Evolutionary conservation across 2,113 vertebrate species (phyloP), one percentile per base, ranked within the genome.

Genomic region (Pseudolaguvia tuberculata): DNA sequence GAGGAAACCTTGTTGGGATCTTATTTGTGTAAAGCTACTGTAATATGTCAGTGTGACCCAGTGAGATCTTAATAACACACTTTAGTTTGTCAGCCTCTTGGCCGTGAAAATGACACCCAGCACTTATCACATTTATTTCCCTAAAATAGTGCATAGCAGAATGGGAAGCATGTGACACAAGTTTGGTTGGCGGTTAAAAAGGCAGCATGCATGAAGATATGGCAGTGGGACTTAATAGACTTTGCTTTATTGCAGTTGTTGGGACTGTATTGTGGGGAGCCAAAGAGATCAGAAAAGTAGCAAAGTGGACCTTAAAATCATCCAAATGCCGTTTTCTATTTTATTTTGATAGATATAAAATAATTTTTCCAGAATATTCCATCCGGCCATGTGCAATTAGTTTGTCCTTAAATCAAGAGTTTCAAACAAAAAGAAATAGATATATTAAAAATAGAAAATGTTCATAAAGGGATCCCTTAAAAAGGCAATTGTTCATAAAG

Each of bases 71-170:
- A 78, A 53, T 47, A 51, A 58, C 47, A 45, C 20, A 18, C 48
- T 72, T 82, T 77, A 45, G n/a, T n/a, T n/a, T n/a, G n/a, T 23
- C 39, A 48, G 25, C 62, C 58, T 63, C 42, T 68, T 67, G 63
- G 53, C 52, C 62, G 47, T 57, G 59, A 76, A 84, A 71, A 51
- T 52, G 65, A 70, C 79, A 77, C 73, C 42, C 18, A 18, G 74
- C 57, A 73, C 52, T 73, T 78, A 87, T 90, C 87, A 83, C 84
- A 76, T 89, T 85, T 88, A 84, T 84, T 80, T 83, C 73, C 79
- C 84, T 79, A 81, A 81, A 87, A 89, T 90, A 88, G 85, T 84
- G 80, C 23, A 47, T 45, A 31, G 77, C 78, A 85, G 84, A 85
- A 88, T 86, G 81, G 81, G 18, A 84, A 59, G 55, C 81, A 53